Evolutionary conservation across 2,113 vertebrate genomes (phyloP).

Genomic region (Dipodomys merriami): DNA sequence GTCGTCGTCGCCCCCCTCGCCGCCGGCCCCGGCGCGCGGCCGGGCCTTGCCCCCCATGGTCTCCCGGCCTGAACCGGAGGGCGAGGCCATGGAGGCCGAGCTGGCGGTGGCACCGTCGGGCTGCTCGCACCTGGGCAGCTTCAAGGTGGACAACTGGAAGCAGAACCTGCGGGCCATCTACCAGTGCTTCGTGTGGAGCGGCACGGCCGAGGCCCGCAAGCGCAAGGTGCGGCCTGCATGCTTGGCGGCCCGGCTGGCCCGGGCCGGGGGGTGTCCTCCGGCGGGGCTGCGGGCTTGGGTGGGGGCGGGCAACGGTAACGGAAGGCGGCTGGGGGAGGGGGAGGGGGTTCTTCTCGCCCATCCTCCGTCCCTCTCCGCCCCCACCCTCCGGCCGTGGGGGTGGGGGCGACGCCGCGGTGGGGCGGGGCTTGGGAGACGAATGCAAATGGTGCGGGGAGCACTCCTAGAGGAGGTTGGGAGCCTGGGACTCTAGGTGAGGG

Average conservation of each 20-base stretch:
- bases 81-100: slow-evolving; percentile 87
- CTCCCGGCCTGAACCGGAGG: slow-evolving; percentile 79
- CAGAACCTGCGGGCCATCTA: slow-evolving; percentile 98
- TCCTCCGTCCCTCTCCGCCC: neutral
- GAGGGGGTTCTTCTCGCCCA: neutral
- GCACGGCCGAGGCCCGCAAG: slow-evolving; percentile 96
- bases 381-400: neutral
- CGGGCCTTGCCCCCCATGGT: slow-evolving; percentile 76
- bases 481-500: neutral
- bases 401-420: neutral
- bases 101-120: slow-evolving; percentile 95
- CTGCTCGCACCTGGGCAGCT: slow-evolving; percentile 96
- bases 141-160: slow-evolving; percentile 99
- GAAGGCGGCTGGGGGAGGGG: no score
- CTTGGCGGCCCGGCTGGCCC: neutral
- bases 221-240: slow-evolving; percentile 90
- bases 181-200: slow-evolving; percentile 98
- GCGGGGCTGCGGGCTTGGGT: neutral
- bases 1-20: slow-evolving; percentile 81
- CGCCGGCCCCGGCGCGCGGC: slow-evolving; percentile 69
- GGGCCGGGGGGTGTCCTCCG: neutral
- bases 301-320: no score
- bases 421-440: neutral
- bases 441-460: neutral
- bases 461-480: neutral